Evolutionary conservation across 2,113 vertebrate genomes (phyloP).

Genomic region (Dicerorhinus sumatrensis): DNA sequence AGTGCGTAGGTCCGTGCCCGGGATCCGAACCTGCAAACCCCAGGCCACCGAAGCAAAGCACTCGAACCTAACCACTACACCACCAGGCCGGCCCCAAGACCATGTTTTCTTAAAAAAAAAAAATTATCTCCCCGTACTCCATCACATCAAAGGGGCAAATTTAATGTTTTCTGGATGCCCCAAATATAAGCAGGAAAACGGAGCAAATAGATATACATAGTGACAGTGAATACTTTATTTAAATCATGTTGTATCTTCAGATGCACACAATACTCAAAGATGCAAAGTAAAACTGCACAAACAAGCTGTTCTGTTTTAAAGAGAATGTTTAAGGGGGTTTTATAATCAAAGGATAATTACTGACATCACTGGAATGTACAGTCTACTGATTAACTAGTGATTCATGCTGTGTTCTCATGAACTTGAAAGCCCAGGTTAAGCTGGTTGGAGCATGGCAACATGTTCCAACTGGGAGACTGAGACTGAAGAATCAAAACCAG

Average conservation of each 20-base stretch:
- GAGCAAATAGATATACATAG: not conserved
- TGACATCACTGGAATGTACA: constrained; percentile 73
- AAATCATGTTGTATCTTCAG: not conserved
- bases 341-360: constrained; percentile 67
- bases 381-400: constrained; percentile 73
- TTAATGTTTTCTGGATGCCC: constrained; percentile 25
- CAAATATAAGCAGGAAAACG: constrained; percentile 16
- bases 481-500: constrained; percentile 66
- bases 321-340: constrained; percentile 15
- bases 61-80: no score
- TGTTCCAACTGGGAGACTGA: constrained; percentile 67
- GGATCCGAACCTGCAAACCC: no score
- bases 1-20: no score
- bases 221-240: constrained; percentile 15
- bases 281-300: constrained; percentile 17
- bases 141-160: not conserved
- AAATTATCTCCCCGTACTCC: not conserved
- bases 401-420: constrained; percentile 75
- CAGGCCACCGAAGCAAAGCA: no score
- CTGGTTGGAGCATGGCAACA: constrained; percentile 63
- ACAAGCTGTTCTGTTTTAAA: constrained; percentile 53
- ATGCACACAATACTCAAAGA: not conserved
- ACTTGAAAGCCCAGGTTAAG: constrained; percentile 70
- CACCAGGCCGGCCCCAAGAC: not conserved
- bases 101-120: not conserved